Evolutionary conservation across 2,797 vertebrate genomes (phyloP).

Genomic region (Alca torda): DNA sequence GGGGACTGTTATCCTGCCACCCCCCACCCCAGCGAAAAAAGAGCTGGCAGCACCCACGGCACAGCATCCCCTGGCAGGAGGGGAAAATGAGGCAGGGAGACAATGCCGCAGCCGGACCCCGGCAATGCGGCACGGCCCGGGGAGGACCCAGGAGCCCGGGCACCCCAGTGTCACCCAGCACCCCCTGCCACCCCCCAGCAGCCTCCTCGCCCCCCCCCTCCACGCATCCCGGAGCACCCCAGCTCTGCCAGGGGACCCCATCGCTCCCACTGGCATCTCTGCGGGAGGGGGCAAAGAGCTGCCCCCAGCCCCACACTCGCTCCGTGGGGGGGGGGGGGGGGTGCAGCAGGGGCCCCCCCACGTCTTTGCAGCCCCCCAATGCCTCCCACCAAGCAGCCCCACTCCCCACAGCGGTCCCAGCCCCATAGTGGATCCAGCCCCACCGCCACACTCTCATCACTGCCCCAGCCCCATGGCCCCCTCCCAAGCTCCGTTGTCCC

Average conservation of each 20-base stretch:
- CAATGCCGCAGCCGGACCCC: neutral
- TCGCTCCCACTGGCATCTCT: fast-evolving
- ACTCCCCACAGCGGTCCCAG: neutral
- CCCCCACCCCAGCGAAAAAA: neutral
- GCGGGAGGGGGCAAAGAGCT: neutral
- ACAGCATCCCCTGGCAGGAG: neutral
- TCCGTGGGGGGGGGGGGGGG: no score
- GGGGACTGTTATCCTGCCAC: neutral
- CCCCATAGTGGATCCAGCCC: no score
- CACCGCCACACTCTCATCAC: no score
- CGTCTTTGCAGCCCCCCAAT: neutral
- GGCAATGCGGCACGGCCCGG: neutral
- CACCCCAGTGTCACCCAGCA: neutral
- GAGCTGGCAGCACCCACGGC: neutral
- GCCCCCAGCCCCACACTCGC: neutral
- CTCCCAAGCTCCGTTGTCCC: no score
- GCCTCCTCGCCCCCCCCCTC: neutral
- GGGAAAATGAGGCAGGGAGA: neutral
- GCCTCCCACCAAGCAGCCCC: neutral
- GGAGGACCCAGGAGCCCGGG: no score
- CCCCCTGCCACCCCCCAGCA: neutral
- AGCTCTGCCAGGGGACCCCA: neutral
- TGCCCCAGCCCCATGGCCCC: no score
- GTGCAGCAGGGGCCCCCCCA: neutral
- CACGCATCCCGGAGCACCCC: neutral